A percentile compares a stretch with the other conserved stretches of the same genome.
Conservation (phyloP, 23 tunicate species). For the Styela clava region DNA sequence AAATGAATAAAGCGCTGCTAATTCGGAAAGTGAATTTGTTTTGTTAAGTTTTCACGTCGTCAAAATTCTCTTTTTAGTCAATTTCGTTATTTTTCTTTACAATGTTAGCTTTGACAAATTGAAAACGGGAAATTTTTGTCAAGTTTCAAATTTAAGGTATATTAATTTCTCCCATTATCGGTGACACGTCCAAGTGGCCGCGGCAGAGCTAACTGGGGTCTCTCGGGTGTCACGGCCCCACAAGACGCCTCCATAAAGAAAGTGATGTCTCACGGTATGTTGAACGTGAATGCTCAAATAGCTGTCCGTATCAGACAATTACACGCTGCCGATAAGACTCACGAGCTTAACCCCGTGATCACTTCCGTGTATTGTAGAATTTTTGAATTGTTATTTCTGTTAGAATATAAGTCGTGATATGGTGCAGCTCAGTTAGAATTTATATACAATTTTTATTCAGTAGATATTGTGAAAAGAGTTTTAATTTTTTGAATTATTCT, state of each 20-base stretch:
- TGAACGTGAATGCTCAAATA: slow-evolving; percentile 41
- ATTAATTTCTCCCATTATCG: slow-evolving; percentile 7
- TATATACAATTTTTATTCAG: too few relatives aligned
- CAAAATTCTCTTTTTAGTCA: neutral
- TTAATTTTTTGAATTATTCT: too few relatives aligned
- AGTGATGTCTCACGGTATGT: slow-evolving; percentile 31
- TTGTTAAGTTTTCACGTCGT: neutral
- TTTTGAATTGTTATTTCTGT: too few relatives aligned
- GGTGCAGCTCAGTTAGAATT: too few relatives aligned
- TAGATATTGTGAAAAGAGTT: too few relatives aligned
- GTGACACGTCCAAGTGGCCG: slow-evolving; percentile 26
- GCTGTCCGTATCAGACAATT: slow-evolving; percentile 33
- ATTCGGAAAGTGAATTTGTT: neutral
- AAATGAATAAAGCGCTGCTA: neutral
- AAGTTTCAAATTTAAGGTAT: neutral
- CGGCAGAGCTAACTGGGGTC: slow-evolving; percentile 1
- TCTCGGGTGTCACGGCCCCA: slow-evolving; percentile 21
- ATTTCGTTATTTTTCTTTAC: neutral
- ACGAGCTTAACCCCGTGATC: slow-evolving; percentile 18
- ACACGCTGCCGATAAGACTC: slow-evolving; percentile 18
- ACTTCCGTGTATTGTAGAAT: neutral
- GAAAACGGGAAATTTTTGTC: neutral
- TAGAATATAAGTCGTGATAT: too few relatives aligned
- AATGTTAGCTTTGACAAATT: neutral
- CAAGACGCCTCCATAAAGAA: slow-evolving; percentile 32